Evolutionary conservation across 2,113 vertebrate species (phyloP).

Genomic region (Calidris pygmaea): DNA sequence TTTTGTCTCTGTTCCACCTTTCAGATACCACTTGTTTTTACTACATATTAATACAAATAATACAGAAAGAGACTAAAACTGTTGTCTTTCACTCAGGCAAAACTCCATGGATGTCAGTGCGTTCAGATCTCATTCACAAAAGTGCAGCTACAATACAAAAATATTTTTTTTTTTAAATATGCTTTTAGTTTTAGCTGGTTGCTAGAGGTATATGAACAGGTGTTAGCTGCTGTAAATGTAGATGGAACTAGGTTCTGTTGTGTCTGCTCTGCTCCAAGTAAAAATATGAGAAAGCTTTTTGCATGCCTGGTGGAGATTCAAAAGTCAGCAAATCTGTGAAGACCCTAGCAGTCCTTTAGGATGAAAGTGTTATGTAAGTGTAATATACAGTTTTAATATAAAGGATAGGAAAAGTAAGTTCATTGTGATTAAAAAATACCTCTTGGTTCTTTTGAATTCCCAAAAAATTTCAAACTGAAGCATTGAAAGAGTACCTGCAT

Average conservation of each 20-base stretch:
- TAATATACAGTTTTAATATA: not conserved
- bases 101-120: not conserved
- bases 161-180: not conserved
- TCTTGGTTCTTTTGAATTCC: not conserved
- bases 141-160: not conserved
- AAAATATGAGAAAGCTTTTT: not conserved
- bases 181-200: not conserved
- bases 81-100: not conserved
- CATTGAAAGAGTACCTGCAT: not conserved
- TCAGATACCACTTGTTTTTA: not conserved
- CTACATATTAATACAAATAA: not conserved
- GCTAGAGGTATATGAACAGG: not conserved
- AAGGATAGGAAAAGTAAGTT: not conserved
- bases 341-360: not conserved
- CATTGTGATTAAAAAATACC: not conserved
- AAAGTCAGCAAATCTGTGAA: not conserved
- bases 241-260: not conserved
- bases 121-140: not conserved
- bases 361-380: not conserved
- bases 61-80: not conserved
- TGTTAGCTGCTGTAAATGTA: not conserved
- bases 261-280: not conserved
- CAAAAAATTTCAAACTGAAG: not conserved
- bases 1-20: not conserved
- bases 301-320: not conserved